Percentiles rank a stretch among this genome's conserved stretches.
phyloP scores from a whole-genome alignment of 2,113 vertebrate species.

The Pantherophis guttatus region DNA sequence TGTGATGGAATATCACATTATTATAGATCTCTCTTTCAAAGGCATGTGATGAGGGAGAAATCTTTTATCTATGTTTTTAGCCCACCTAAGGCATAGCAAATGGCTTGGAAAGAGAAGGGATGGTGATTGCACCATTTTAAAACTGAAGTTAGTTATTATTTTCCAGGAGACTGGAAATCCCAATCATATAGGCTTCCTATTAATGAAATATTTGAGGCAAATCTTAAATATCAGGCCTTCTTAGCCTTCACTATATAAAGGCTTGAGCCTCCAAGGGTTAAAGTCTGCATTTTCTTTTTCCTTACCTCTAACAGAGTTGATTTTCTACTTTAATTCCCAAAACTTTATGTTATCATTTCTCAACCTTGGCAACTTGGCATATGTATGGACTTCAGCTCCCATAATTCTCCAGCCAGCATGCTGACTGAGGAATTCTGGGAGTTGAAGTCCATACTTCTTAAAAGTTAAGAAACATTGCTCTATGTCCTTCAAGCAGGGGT shows the following conservation, averaged over 20 bases:
- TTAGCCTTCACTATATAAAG: slow-evolving; percentile 39
- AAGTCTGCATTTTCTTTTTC: slow-evolving; percentile 52
- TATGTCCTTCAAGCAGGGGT: slow-evolving; percentile 34
- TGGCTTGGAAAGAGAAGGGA: neutral
- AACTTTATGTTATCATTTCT: slow-evolving; percentile 32
- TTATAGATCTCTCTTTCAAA: neutral
- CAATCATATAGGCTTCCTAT: neutral
- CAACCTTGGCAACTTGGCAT: neutral
- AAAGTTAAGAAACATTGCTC: neutral
- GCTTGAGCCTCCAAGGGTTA: slow-evolving; percentile 16
- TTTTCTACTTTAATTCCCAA: slow-evolving; percentile 31
- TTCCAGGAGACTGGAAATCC: neutral
- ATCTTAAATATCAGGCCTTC: slow-evolving; percentile 57
- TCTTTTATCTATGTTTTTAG: neutral
- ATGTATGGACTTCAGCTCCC: neutral
- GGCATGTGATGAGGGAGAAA: neutral
- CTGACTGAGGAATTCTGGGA: neutral
- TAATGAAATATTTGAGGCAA: slow-evolving; percentile 45
- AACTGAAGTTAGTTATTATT: neutral
- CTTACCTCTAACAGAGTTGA: slow-evolving; percentile 28
- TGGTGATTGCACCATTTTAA: neutral
- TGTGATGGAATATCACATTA: neutral
- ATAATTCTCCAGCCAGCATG: neutral
- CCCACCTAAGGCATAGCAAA: neutral
- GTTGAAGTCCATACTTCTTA: neutral